Base-by-base conservation (phyloP, 2,888 invertebrate genomes). In the Ecliptopera silaceata region DNA sequence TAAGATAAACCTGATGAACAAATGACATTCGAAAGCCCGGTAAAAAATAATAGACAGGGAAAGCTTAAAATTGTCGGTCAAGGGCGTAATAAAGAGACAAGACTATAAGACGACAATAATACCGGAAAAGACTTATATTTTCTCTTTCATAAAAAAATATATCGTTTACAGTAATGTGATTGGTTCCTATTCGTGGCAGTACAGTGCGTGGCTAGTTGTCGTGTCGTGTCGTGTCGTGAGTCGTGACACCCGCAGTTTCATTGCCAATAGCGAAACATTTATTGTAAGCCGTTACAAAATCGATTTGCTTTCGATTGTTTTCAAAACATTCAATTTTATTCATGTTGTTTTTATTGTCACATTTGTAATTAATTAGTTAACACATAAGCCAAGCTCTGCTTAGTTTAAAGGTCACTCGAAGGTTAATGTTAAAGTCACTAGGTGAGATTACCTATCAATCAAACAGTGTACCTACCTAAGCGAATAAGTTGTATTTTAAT, bases 211-310 rank as follows among this genome's bases (percentile, higher is more conserved):
- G 42, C 38, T 18, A 13, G 43, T 5, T 48, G 20, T 65, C n/a
- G n/a, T n/a, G n/a, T n/a, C n/a, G n/a, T n/a, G n/a, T n/a, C n/a
- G n/a, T n/a, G n/a, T n/a, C n/a, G n/a, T n/a, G n/a, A n/a, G n/a
- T n/a, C 61, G 56, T 59, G 55, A 64, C 60, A 22, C 46, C 49
- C 42, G 58, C 51, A 60, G 56, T 75, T 78, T 79, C 79, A 79
- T 76, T 79, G 79, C 76, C 79, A 79, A 68, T 77, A 77, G 59
- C 72, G 77, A 76, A 77, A 78, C 60, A 55, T n/a, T n/a, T n/a
- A n/a, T 57, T 59, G 65, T 56, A 63, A 56, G 43, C 58, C 52
- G 49, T 78, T 77, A 69, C 77, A 61, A 65, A 67, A 75, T n/a
- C 59, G 65, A 75, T 72, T 26, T 68, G 65, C 61, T 61, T 68